Conservation (phyloP, 2,797 vertebrate genomes). For the Tangara arthus region DNA sequence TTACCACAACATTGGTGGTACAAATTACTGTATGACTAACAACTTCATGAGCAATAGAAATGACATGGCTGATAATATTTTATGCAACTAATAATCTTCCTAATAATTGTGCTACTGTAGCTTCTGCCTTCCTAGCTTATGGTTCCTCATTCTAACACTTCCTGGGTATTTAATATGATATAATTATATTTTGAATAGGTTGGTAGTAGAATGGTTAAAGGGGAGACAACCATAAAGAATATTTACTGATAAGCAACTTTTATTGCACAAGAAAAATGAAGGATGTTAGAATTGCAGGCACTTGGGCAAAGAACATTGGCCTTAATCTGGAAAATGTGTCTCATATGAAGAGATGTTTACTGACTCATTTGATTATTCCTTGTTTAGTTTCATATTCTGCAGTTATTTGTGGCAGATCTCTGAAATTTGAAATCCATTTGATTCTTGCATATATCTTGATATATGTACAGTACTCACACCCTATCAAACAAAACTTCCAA, state of each 20-base stretch:
- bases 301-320: background rate
- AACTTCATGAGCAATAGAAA: background rate
- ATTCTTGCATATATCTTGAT: background rate
- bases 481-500: constrained; percentile 9
- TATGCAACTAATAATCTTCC: background rate
- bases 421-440: background rate
- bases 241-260: background rate
- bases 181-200: background rate
- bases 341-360: background rate
- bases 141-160: background rate
- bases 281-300: background rate
- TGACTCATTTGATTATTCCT: background rate
- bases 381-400: background rate
- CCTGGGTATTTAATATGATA: background rate
- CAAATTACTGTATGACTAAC: background rate
- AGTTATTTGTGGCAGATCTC: background rate
- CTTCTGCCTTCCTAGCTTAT: background rate
- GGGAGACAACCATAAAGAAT: background rate
- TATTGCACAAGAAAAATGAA: background rate
- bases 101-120: background rate
- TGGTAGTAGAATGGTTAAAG: background rate
- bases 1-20: background rate
- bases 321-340: background rate
- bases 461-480: background rate
- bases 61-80: background rate